phyloP scores from a whole-genome alignment of 1,140 invertebrate genomes.

The Diploscapter pachys region DNA sequence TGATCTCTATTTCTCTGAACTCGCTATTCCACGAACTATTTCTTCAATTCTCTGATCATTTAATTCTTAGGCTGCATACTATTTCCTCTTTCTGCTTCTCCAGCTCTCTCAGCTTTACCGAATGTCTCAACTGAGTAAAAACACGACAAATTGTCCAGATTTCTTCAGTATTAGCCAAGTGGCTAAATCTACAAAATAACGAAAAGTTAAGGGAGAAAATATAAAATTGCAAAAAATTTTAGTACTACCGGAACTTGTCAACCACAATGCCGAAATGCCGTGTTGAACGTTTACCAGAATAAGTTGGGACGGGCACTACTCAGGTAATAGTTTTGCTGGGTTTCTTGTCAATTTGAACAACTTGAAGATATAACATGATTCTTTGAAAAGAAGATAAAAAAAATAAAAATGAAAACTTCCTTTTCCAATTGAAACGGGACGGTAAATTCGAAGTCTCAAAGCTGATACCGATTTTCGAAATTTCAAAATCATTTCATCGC shows the following conservation, averaged over 20 bases:
- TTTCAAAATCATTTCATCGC: too few relatives aligned
- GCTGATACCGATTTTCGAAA: too few relatives aligned
- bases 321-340: neutral
- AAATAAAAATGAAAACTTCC: neutral
- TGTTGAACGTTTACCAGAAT: constrained; percentile 35
- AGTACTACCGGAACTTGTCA: constrained; percentile 33
- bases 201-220: too few relatives aligned
- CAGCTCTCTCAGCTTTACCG: too few relatives aligned
- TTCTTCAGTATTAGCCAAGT: too few relatives aligned
- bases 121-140: too few relatives aligned
- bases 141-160: too few relatives aligned
- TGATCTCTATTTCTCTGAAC: too few relatives aligned
- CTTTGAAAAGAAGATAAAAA: neutral
- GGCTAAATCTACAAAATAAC: too few relatives aligned
- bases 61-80: neutral
- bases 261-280: constrained; percentile 31
- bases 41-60: too few relatives aligned
- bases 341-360: neutral
- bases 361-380: neutral
- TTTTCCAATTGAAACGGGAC: neutral
- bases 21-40: too few relatives aligned
- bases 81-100: neutral
- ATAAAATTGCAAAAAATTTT: neutral
- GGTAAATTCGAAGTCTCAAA: too few relatives aligned
- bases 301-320: constrained; percentile 23